These are phyloP conservation scores for Hepsetus odoe DNA, from an alignment of 2,113 vertebrate species.

Conservation along the genomic window DNA sequence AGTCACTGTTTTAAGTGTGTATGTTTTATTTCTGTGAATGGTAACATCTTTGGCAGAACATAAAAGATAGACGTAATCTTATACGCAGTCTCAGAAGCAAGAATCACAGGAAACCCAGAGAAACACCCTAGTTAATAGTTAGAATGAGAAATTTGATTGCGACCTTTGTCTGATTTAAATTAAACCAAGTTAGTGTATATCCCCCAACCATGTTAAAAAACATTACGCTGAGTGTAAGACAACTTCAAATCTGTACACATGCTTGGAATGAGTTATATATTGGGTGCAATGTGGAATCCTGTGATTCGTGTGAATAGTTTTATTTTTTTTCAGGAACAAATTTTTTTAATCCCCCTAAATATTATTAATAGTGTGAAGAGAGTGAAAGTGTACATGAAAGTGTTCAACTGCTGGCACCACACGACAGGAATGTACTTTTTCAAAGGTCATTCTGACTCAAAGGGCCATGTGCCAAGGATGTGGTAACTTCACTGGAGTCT, in stretches of 20 bases:
- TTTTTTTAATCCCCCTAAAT: not conserved
- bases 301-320: not conserved
- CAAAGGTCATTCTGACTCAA: conserved; percentile 22
- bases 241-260: conserved; percentile 55
- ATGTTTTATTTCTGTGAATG: conserved; percentile 58
- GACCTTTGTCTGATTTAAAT: conserved; percentile 13
- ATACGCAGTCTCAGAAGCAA: conserved; percentile 37
- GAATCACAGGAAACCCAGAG: conserved; percentile 36
- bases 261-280: conserved; percentile 62
- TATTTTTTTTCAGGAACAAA: not conserved
- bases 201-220: conserved; percentile 45
- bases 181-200: conserved; percentile 42
- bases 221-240: conserved; percentile 47
- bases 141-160: conserved; percentile 47
- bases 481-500: conserved; percentile 6
- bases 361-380: not conserved
- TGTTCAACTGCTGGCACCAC: conserved; percentile 29
- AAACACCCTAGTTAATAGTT: not conserved
- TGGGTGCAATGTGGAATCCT: not conserved
- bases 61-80: conserved; percentile 31
- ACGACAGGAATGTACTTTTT: conserved; percentile 45
- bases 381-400: conserved; percentile 11
- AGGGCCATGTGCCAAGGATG: conserved; percentile 11
- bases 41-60: conserved; percentile 53
- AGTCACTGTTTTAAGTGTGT: conserved; percentile 33